Evolutionary conservation across 2,888 invertebrate species (phyloP), one percentile per base, ranked within the genome.

Genomic region (Physocephala rufipes): DNA sequence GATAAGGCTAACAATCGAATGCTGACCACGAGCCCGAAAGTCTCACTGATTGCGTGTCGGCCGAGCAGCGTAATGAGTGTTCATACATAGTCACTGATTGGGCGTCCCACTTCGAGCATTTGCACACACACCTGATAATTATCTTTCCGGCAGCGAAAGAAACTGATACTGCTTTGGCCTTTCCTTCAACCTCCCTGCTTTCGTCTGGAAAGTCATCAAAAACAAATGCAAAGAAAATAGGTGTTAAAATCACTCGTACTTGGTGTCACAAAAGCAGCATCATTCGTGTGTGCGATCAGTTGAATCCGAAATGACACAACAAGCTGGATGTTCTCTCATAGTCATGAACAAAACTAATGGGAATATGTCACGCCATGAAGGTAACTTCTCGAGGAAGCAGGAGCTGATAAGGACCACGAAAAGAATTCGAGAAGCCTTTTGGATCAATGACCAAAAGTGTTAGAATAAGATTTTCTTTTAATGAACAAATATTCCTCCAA

Each of bases 301-400:
- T 36, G 36, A 9, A 36, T 9, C 5, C 36, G 36, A 9, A 36
- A 36, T 36, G 36, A 9, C 36, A 19, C 21, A 16, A n/a, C 36
- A 58, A 65, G 71, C 75, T 26, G 36, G 19, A 74, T n/a, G 74
- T 73, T 75, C 73, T 76, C 74, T 4, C 36, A 73, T 72, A 75
- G 75, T 78, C 79, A 80, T 79, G 78, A 76, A 72, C 79, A 79
- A 78, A 78, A 80, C 80, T 78, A 80, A 80, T 80, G 80, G 77
- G 78, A 75, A 75, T 74, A 75, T 78, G 79, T 78, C 80, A 80
- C 80, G 80, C 79, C 79, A 79, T 73, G 74, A 73, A 75, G 72
- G 73, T 74, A 45, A 62, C 61, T n/a, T 19, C 30, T 7, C 61
- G 12, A 21, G 19, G 2, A 28, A 19, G 16, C 13, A 61, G 30